A percentile compares a stretch with the other conserved stretches of the same genome.
phyloP scores from a whole-genome alignment of 2,888 invertebrate species.

The Tetragonula carbonaria region DNA sequence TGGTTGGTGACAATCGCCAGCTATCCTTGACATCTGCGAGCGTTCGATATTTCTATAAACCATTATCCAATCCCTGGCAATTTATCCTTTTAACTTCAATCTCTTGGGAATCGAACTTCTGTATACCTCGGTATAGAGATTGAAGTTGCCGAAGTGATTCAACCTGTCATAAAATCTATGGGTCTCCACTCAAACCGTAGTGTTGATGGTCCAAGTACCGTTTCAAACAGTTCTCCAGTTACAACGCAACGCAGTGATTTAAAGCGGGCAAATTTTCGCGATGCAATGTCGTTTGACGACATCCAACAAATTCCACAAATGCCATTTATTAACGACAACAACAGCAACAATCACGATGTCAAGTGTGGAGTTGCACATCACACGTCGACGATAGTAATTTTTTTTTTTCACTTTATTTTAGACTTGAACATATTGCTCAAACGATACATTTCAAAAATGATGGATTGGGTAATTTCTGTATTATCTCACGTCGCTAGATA shows the following conservation, averaged over 20 bases:
- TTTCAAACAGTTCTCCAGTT: slow-evolving; percentile 14
- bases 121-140: not conserved
- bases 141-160: not conserved
- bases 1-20: not conserved
- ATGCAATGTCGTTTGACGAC: too few species aligned
- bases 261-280: not conserved
- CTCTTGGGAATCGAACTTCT: not conserved
- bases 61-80: not conserved
- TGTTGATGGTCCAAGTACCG: slow-evolving; percentile 30
- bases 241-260: slow-evolving; percentile 7
- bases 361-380: not conserved
- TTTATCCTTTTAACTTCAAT: not conserved
- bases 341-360: not conserved
- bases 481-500: too few species aligned
- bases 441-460: too few species aligned
- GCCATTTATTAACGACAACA: not conserved
- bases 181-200: not conserved
- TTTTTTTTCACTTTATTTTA: not conserved
- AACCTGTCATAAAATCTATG: slow-evolving; percentile 23
- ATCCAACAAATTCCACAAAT: too few species aligned
- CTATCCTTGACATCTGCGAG: not conserved
- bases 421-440: too few species aligned
- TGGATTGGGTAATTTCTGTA: too few species aligned
- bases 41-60: not conserved
- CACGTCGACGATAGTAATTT: not conserved